Percentiles rank a stretch among this genome's conserved stretches.
Conservation (phyloP, 2,797 vertebrate species). For the Thunnus albacares region DNA sequence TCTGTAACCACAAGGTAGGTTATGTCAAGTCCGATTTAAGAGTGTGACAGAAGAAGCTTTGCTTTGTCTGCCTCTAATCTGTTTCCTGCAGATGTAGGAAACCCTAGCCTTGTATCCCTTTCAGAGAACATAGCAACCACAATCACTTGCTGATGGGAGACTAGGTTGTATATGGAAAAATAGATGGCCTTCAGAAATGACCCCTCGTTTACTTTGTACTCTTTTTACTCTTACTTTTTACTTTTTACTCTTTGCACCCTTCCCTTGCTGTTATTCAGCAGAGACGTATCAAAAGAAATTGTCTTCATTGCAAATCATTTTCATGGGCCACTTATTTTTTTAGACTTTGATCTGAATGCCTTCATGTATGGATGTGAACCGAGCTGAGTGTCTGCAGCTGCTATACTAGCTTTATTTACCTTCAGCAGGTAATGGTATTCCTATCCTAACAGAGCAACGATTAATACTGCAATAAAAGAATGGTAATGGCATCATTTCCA, state of each 20-base stretch:
- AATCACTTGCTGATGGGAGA: conserved; percentile 12
- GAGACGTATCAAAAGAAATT: conserved; percentile 56
- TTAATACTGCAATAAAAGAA: conserved; percentile 60
- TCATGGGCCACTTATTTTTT: conserved; percentile 61
- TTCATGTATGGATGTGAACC: conserved; percentile 32
- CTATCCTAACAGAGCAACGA: conserved; percentile 27
- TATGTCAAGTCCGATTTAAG: neutral
- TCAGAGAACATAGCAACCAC: neutral
- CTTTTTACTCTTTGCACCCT: neutral
- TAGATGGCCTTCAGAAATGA: conserved; percentile 54
- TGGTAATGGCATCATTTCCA: conserved; percentile 58
- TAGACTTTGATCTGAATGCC: conserved; percentile 48
- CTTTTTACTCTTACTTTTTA: too few species aligned
- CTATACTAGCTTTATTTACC: conserved; percentile 59
- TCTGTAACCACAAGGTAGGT: neutral
- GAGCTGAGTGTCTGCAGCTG: conserved; percentile 24
- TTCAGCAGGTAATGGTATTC: conserved; percentile 40
- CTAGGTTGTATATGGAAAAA: conserved; percentile 34
- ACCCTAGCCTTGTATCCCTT: neutral
- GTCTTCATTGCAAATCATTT: conserved; percentile 63
- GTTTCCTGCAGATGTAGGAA: neutral
- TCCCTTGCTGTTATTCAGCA: conserved; percentile 38
- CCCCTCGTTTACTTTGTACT: conserved; percentile 34
- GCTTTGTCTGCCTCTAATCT: conserved; percentile 1
- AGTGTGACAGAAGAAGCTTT: neutral